Evolutionary conservation across 2,113 vertebrate genomes (phyloP).

Genomic region (Electrona antarctica): DNA sequence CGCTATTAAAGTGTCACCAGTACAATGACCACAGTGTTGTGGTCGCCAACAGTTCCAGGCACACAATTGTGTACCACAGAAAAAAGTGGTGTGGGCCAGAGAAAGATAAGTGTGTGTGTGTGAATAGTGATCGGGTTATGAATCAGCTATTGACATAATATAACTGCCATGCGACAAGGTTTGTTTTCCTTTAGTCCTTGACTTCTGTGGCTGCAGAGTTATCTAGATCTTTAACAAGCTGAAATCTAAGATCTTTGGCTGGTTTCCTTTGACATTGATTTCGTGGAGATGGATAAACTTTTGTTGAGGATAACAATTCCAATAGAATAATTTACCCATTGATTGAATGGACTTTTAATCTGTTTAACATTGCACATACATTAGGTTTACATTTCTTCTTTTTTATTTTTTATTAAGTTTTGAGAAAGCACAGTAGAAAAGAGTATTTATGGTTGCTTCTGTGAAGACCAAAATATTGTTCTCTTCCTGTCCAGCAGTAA

Average conservation of each 20-base stretch:
- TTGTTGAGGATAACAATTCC: neutral
- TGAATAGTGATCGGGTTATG: constrained; percentile 49
- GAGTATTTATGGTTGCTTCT: constrained; percentile 5
- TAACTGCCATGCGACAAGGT: constrained; percentile 20
- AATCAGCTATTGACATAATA: constrained; percentile 48
- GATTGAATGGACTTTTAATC: constrained; percentile 18
- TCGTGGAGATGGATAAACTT: neutral
- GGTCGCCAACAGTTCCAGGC: constrained; percentile 64
- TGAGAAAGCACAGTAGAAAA: constrained; percentile 15
- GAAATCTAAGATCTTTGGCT: neutral
- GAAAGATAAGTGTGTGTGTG: constrained; percentile 44
- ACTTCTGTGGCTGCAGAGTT: neutral
- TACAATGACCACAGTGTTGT: constrained; percentile 71
- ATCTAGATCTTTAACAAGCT: constrained; percentile 5
- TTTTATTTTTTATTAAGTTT: neutral
- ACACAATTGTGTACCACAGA: constrained; percentile 59
- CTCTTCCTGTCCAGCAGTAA: constrained; percentile 48
- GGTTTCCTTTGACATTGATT: constrained; percentile 19
- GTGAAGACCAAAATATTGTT: constrained; percentile 43
- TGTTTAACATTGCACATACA: constrained; percentile 7
- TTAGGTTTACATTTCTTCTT: constrained; percentile 1
- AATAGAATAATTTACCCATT: neutral
- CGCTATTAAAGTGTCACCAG: constrained; percentile 52
- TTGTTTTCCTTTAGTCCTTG: neutral
- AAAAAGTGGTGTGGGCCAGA: constrained; percentile 38